Percentiles rank a stretch among this genome's conserved stretches.
Evolutionary conservation across 2,797 vertebrate genomes (phyloP).

Genomic region (Diplodus puntazzo): DNA sequence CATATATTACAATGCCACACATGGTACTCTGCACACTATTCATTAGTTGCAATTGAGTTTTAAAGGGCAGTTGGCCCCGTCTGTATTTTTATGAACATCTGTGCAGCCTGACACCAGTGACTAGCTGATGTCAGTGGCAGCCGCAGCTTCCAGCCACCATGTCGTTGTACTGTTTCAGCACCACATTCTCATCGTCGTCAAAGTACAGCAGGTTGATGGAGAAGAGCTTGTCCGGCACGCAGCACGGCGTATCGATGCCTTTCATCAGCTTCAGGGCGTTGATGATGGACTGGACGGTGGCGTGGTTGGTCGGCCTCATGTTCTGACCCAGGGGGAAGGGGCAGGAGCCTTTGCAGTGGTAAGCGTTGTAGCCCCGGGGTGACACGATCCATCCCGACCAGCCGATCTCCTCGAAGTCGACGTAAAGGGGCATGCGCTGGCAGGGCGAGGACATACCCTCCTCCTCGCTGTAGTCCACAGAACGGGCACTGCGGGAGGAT

Average conservation of each 20-base stretch:
- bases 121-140: constrained; percentile 80
- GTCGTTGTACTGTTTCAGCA: constrained; percentile 90
- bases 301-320: constrained; percentile 88
- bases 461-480: constrained; percentile 77
- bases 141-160: constrained; percentile 92
- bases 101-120: background rate
- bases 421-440: constrained; percentile 87
- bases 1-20: constrained; percentile 84
- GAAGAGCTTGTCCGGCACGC: constrained; percentile 90
- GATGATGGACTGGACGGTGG: constrained; percentile 90
- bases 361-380: constrained; percentile 85
- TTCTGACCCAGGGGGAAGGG: constrained; percentile 89
- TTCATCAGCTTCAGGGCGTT: constrained; percentile 88
- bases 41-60: constrained; percentile 10
- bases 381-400: constrained; percentile 88
- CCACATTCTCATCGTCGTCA: constrained; percentile 90
- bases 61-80: constrained; percentile 12
- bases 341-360: constrained; percentile 87
- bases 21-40: constrained; percentile 30
- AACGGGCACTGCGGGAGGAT: constrained; percentile 81
- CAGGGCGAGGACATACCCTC: constrained; percentile 71
- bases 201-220: constrained; percentile 91
- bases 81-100: constrained; percentile 10
- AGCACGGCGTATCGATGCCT: constrained; percentile 87
- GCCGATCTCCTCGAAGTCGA: constrained; percentile 86